Base-by-base conservation (phyloP, 1,140 invertebrate species). In the Campoletis sonorensis region DNA sequence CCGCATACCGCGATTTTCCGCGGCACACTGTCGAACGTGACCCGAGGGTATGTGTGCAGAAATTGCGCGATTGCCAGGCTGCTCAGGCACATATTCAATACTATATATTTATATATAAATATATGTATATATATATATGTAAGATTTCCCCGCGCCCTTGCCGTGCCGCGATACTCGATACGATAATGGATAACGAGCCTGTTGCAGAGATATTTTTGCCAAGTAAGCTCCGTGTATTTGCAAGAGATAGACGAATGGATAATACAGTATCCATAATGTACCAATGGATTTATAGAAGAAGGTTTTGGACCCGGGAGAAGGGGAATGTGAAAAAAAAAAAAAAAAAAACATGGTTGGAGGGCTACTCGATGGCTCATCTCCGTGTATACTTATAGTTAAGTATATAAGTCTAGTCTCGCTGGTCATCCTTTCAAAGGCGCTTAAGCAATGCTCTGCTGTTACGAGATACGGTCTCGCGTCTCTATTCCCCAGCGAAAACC, bases 1-100 rank as follows among this genome's bases (percentile, higher is more conserved):
- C 90, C 89, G 89, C 90, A 90, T 91, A 89, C 89, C 90, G 88
- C 16, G 75, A 90, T 89, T 77, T 77, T 90, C 88, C 84, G 87
- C 84, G 82, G 84, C 88, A 85, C 49, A 77, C 33, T 77, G 75
- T 61, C 54, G 87, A 87, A 90, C 88, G 88, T 90, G 89, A 91
- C 88, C 88, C 86, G 85, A 79, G 27, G 75, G 75, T 54, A 61
- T 58, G 54, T 86, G 86, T 82, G 84, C 87, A 89, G 88, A 90
- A 89, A 91, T 90, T 87, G 86, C 85, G 82, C 75, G 85, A 86
- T 81, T 89, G 89, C 85, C 85, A 86, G 18, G 75, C 75, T 61
- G 64, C 54, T 77, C 75, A 64, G 30, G 54, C 75, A 64, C 23
- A 75, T 75, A 58, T 58, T 21, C 61, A 64, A 13, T 26, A 16